Evolutionary conservation across 2,888 invertebrate genomes (phyloP), one percentile per base, ranked within the genome.

Genomic region (Tetranychus truncatus): DNA sequence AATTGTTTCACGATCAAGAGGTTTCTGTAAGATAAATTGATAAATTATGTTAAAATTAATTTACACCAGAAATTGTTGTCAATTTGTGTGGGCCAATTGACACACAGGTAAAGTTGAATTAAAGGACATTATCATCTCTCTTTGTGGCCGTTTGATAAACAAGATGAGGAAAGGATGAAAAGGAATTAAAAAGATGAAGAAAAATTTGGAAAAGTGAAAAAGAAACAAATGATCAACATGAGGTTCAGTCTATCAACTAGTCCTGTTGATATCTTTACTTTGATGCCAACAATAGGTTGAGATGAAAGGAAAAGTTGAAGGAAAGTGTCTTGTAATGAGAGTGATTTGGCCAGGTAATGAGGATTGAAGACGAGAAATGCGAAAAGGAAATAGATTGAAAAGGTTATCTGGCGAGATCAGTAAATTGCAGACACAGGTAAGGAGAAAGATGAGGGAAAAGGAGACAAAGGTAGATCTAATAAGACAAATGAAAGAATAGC

Each of bases 1-100:
- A 80, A 88, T 87, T 45, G 88, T 87, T 84, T 94, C 94, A 78
- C 93, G 86, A 83, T 94, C 93, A 80, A 94, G 84, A 0, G 91
- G 78, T 46, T 72, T 72, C 72, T 72, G 72, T 55, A 55, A 55
- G 55, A 55, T 55, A 55, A 55, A 55, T 55, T 55, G 15, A 15
- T 15, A 55, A 55, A 55, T 15, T 55, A 55, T 55, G 55, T 15
- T 55, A 55, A 55, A 55, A 15, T 55, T 15, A 55, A 15, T 55
- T 9, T 15, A 55, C 11, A 55, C 9, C 9, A 55, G 55, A 55
- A 55, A 55, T 55, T 15, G 15, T 15, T 15, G 9, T 55, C 9
- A 15, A 9, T 55, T 15, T 55, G 55, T 15, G 55, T 55, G 55
- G 55, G 55, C 15, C 15, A 55, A 55, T 55, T 55, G 55, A 55